A percentile compares a stretch with the other conserved stretches of the same genome.
phyloP scores from a whole-genome alignment of 2,113 vertebrate genomes.

The Microcebus ravelobensis region DNA sequence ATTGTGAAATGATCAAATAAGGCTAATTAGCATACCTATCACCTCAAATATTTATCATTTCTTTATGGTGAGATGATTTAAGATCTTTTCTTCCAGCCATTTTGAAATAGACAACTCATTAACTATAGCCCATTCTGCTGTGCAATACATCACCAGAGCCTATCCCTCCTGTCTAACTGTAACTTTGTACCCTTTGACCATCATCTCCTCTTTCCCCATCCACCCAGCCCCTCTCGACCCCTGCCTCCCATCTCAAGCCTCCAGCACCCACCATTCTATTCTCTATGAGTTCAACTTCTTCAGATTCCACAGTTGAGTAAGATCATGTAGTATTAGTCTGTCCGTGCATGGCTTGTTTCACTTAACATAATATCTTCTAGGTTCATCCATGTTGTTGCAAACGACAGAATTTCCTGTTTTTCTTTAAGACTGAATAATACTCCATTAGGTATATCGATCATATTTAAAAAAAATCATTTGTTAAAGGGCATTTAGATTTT shows the following conservation, averaged over 20 bases:
- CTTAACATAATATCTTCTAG: not conserved
- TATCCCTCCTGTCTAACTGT: not conserved
- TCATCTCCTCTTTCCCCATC: not conserved
- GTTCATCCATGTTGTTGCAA: not conserved
- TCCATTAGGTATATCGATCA: not conserved
- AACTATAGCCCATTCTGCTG: not conserved
- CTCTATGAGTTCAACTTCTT: not conserved
- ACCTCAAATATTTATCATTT: not conserved
- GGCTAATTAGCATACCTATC: not conserved
- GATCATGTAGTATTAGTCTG: not conserved
- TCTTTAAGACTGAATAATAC: not conserved
- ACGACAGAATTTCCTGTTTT: not conserved
- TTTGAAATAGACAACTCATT: not conserved
- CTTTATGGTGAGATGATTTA: not conserved
- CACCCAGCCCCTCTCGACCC: fast-evolving
- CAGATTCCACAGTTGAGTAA: not conserved
- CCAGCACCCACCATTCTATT: not conserved
- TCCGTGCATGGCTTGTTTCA: not conserved
- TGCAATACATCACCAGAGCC: not conserved
- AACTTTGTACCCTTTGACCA: not conserved
- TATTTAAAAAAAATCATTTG: not conserved
- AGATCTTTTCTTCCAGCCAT: not conserved
- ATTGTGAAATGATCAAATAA: not conserved
- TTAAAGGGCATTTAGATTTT: not conserved
- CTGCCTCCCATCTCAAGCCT: not conserved